These are phyloP conservation scores for Epinephelus awoara DNA, from an alignment of 2,797 vertebrate genomes.

Conservation along the genomic window DNA sequence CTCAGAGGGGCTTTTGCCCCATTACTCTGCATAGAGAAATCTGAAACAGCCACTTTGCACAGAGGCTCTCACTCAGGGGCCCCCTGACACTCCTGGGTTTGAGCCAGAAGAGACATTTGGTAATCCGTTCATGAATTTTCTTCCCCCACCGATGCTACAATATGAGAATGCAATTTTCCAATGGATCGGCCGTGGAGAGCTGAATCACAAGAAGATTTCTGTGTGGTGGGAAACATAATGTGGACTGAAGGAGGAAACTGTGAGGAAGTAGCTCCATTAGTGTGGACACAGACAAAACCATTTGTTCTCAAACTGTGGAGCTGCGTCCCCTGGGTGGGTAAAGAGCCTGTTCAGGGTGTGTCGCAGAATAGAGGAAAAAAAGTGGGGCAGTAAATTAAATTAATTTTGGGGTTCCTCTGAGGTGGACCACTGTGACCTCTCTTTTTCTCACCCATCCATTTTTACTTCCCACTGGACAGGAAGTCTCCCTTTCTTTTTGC, in stretches of 20 bases:
- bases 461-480: too few relatives aligned
- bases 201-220: not conserved
- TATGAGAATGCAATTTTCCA: not conserved
- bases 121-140: constrained; percentile 27
- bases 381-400: not conserved
- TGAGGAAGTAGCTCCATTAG: not conserved
- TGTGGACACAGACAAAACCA: not conserved
- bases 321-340: not conserved
- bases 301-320: not conserved
- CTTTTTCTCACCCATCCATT: too few relatives aligned
- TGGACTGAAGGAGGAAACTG: not conserved
- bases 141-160: not conserved
- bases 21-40: constrained; percentile 21
- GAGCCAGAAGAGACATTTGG: constrained; percentile 9
- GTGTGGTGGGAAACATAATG: not conserved
- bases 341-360: not conserved
- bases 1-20: constrained; percentile 9
- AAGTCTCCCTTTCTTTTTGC: not conserved
- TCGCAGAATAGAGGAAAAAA: not conserved
- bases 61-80: constrained; percentile 9
- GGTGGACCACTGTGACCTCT: not conserved
- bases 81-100: not conserved
- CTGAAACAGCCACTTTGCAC: constrained; percentile 23
- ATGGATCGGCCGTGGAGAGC: not conserved
- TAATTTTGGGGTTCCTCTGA: not conserved